Percentiles rank a stretch among this genome's conserved stretches.
Conservation (phyloP, 2,888 invertebrate species). For the Liopterus haemorrhoidalis region DNA sequence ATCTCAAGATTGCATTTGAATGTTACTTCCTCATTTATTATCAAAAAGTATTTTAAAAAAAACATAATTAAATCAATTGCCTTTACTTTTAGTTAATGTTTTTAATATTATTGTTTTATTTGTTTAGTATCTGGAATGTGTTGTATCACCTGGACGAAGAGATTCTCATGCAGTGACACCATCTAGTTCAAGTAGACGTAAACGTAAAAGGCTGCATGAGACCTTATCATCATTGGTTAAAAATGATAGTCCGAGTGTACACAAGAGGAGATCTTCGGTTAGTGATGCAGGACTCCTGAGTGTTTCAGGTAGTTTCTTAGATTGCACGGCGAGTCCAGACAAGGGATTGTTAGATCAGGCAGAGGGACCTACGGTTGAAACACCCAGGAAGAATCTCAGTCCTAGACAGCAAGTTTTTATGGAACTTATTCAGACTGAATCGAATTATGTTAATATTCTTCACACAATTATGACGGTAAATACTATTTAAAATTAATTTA, state of each 20-base stretch:
- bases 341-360: conserved; percentile 47
- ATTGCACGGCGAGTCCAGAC: conserved; percentile 79
- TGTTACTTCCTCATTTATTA: no score
- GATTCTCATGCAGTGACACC: conserved; percentile 52
- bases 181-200: conserved; percentile 56
- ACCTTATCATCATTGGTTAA: conserved; percentile 54
- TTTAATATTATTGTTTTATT: conserved; percentile 11
- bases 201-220: conserved; percentile 73
- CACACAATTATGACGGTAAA: conserved; percentile 85
- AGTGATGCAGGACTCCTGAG: conserved; percentile 80
- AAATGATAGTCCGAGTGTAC: conserved; percentile 52
- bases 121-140: conserved; percentile 48
- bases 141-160: conserved; percentile 50
- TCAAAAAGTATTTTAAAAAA: no score
- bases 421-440: conserved; percentile 93
- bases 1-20: no score
- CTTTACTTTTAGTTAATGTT: conserved; percentile 43
- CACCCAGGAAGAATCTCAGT: conserved; percentile 63
- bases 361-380: conserved; percentile 47
- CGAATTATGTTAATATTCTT: conserved; percentile 93
- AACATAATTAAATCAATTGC: conserved; percentile 2
- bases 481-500: conserved; percentile 39
- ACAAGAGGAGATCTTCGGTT: conserved; percentile 79
- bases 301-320: conserved; percentile 81
- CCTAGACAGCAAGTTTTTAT: conserved; percentile 77